A percentile compares a stretch with the other conserved stretches of the same genome.
Conservation (phyloP, 2,888 invertebrate species). For the Empis stercorea region DNA sequence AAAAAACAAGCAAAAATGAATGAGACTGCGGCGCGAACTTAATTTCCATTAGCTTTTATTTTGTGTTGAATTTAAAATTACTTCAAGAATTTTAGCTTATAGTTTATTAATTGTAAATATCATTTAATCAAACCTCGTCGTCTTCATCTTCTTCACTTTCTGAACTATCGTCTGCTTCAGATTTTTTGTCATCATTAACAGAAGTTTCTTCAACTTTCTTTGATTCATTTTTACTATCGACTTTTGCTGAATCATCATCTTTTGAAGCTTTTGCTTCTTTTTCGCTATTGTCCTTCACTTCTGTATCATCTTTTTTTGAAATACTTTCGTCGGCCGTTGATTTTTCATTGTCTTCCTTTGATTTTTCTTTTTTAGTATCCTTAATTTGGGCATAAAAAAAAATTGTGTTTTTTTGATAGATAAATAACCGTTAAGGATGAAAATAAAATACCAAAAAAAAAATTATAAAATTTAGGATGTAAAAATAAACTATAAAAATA, state of each 20-base stretch:
- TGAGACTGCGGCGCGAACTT: no score
- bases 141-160: constrained; percentile 6
- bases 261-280: constrained; percentile 5
- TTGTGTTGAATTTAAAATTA: no score
- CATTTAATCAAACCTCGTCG: constrained; percentile 8
- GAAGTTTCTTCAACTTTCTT: constrained; percentile 6
- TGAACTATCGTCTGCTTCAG: constrained; percentile 4
- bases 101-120: not conserved
- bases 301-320: constrained; percentile 10
- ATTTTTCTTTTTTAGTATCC: constrained; percentile 9
- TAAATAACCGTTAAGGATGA: no score
- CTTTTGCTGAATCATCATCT: constrained; percentile 4
- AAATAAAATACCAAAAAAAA: no score
- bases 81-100: no score
- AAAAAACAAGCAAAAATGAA: no score
- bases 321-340: no score
- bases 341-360: no score
- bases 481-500: no score
- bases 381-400: not conserved
- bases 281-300: not conserved
- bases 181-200: constrained; percentile 4
- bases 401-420: no score
- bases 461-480: no score
- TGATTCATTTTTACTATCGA: constrained; percentile 3
- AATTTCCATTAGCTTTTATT: no score